Evolutionary conservation across 2,797 vertebrate genomes (phyloP).

Genomic region (Masticophis lateralis): DNA sequence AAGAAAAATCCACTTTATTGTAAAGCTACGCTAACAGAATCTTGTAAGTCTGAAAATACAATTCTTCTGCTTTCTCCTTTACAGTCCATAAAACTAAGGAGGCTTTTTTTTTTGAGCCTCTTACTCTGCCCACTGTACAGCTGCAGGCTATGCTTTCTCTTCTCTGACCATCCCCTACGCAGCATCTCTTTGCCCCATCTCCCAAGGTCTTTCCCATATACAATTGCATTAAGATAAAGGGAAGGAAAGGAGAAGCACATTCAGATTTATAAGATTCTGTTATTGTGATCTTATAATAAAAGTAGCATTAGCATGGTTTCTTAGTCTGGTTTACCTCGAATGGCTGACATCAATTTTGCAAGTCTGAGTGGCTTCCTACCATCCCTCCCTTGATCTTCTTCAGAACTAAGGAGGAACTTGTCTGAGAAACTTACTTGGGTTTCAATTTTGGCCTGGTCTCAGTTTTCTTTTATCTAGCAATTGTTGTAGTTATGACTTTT

Average conservation of each 20-base stretch:
- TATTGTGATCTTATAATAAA: not conserved
- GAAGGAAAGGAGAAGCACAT: not conserved
- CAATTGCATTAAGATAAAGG: not conserved
- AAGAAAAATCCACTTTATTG: not conserved
- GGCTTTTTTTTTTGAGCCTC: not conserved
- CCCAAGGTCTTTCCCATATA: not conserved
- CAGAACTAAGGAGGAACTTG: not conserved
- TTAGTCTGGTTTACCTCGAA: not conserved
- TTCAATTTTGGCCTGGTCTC: not conserved
- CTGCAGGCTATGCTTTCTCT: not conserved
- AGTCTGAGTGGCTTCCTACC: not conserved
- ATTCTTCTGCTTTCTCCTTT: not conserved
- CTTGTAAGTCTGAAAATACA: not conserved
- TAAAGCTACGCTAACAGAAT: not conserved
- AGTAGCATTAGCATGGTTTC: not conserved
- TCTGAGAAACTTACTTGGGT: not conserved
- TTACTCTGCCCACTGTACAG: not conserved
- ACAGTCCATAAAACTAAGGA: not conserved
- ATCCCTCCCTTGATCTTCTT: not conserved
- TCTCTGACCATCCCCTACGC: not conserved
- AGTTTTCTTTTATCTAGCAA: not conserved
- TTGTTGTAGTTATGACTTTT: not conserved
- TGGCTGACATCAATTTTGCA: not conserved
- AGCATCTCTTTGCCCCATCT: not conserved
- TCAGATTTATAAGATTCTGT: not conserved